Percentiles rank a stretch among this genome's conserved stretches.
phyloP scores from a whole-genome alignment of 2,888 invertebrate genomes.

The Xylocampa areola region DNA sequence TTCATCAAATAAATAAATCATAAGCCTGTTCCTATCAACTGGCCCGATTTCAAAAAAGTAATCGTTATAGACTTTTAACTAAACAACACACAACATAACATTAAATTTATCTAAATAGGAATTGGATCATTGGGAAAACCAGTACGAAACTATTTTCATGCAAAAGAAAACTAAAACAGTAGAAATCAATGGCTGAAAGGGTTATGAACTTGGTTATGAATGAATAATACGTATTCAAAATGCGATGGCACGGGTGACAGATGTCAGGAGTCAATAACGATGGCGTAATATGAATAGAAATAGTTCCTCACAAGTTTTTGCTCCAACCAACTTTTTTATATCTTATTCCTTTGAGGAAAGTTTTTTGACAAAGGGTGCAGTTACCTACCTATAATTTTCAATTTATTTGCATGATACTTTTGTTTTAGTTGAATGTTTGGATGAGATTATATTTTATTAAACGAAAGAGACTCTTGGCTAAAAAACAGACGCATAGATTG shows the following conservation, averaged over 20 bases:
- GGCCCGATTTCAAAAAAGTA: too few relatives aligned
- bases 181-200: conserved; percentile 30
- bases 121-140: too few relatives aligned
- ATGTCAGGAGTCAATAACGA: conserved; percentile 53
- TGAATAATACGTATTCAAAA: conserved; percentile 52
- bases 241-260: conserved; percentile 42
- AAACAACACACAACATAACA: too few relatives aligned
- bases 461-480: too few relatives aligned
- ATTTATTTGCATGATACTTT: neutral
- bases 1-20: too few relatives aligned
- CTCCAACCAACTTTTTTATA: conserved; percentile 17
- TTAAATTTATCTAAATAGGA: too few relatives aligned
- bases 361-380: neutral
- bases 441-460: too few relatives aligned
- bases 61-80: too few relatives aligned
- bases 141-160: neutral
- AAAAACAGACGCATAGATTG: too few relatives aligned
- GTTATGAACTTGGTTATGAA: conserved; percentile 34
- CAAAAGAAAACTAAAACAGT: conserved; percentile 2
- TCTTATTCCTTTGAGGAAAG: conserved; percentile 8
- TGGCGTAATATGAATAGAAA: conserved; percentile 54
- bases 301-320: conserved; percentile 45
- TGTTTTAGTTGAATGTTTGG: too few relatives aligned
- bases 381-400: too few relatives aligned
- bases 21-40: too few relatives aligned